These are phyloP conservation scores for Eupithecia inturbata DNA, from an alignment of 2,888 invertebrate genomes.

Conservation along the genomic window DNA sequence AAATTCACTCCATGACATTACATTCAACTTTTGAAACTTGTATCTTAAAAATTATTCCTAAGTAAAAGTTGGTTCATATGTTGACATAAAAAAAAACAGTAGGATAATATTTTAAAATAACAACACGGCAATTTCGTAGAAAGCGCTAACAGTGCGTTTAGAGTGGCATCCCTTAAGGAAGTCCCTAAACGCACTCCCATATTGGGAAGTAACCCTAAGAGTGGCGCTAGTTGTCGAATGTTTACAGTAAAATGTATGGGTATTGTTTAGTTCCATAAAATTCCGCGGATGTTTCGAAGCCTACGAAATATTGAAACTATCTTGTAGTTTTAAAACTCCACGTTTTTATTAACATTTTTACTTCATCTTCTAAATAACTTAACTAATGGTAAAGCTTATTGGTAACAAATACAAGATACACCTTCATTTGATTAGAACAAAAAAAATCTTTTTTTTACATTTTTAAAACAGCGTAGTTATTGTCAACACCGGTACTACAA, in stretches of 20 bases:
- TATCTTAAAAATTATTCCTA: neutral
- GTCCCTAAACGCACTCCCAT: too few species aligned
- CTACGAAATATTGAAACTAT: neutral
- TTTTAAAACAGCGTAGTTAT: neutral
- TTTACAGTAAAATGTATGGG: neutral
- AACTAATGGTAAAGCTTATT: slow-evolving; percentile 19
- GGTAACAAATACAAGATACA: slow-evolving; percentile 17
- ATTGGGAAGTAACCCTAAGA: neutral
- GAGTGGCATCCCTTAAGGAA: too few species aligned
- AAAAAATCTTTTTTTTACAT: neutral
- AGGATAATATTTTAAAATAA: neutral
- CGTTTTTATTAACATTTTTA: slow-evolving; percentile 5
- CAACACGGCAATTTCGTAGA: neutral
- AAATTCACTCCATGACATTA: slow-evolving; percentile 11
- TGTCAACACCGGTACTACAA: neutral
- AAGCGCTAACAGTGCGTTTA: neutral
- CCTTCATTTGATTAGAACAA: neutral
- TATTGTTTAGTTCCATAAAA: neutral
- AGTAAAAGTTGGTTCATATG: neutral
- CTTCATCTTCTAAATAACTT: slow-evolving; percentile 11
- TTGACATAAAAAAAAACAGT: neutral
- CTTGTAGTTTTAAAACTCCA: neutral
- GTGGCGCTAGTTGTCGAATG: neutral
- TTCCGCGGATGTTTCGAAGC: neutral
- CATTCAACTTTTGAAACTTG: neutral